These are phyloP conservation scores for Taurulus bubalis DNA, from an alignment of 2,113 vertebrate species.

Conservation along the genomic window DNA sequence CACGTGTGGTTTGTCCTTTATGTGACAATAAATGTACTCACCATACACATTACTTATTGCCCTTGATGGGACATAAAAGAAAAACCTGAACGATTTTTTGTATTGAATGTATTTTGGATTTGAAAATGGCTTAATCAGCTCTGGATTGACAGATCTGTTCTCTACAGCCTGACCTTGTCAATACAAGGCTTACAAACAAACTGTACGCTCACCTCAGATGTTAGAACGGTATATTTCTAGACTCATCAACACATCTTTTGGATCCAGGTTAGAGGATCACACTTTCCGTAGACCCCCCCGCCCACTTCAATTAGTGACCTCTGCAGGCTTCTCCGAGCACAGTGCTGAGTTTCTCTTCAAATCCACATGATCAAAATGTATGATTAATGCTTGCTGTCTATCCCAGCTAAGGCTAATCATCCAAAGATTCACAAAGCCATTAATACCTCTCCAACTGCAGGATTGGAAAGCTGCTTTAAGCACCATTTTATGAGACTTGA, in stretches of 20 bases:
- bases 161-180: constrained; percentile 10
- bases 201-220: neutral
- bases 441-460: constrained; percentile 63
- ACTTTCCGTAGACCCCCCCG: constrained; percentile 50
- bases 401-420: constrained; percentile 60
- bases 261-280: constrained; percentile 57
- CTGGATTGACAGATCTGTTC: neutral
- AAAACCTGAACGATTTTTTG: constrained; percentile 5
- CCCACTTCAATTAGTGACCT: constrained; percentile 72
- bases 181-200: neutral
- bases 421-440: constrained; percentile 62
- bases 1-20: constrained; percentile 61
- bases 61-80: constrained; percentile 55
- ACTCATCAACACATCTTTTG: constrained; percentile 62
- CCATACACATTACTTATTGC: constrained; percentile 51
- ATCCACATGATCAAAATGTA: constrained; percentile 66
- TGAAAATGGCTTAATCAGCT: constrained; percentile 31
- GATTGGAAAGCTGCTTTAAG: constrained; percentile 53
- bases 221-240: constrained; percentile 34
- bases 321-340: constrained; percentile 30
- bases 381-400: constrained; percentile 72
- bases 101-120: constrained; percentile 13
- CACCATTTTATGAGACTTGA: constrained; percentile 49
- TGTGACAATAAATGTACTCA: constrained; percentile 58
- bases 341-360: constrained; percentile 50